Conservation (phyloP, 2,888 invertebrate genomes). For the Cremastinae sp. region DNA sequence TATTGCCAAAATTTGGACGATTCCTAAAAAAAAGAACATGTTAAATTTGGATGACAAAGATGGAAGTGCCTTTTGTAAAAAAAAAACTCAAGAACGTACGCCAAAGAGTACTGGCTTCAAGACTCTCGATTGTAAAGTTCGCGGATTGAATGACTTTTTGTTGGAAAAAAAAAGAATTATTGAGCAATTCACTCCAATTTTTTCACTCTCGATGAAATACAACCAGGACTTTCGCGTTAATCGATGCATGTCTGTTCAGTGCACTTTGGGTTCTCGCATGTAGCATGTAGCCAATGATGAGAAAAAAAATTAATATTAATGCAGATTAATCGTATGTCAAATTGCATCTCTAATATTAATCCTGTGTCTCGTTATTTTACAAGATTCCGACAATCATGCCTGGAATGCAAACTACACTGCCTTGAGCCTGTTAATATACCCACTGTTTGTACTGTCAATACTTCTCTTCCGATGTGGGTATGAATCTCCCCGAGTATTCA, state of each 20-base stretch:
- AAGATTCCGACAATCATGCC: constrained; percentile 77
- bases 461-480: constrained; percentile 70
- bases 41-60: background rate
- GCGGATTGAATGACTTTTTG: background rate
- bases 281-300: constrained; percentile 45
- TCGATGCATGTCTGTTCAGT: constrained; percentile 57
- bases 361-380: constrained; percentile 67
- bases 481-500: constrained; percentile 51
- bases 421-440: constrained; percentile 72
- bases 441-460: constrained; percentile 72
- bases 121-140: constrained; percentile 24
- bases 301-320: constrained; percentile 33
- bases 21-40: too few relatives aligned
- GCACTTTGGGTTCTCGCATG: constrained; percentile 58
- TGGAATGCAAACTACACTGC: constrained; percentile 78
- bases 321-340: constrained; percentile 29
- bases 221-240: constrained; percentile 55
- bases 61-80: background rate
- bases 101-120: constrained; percentile 53
- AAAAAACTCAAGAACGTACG: constrained; percentile 20
- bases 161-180: background rate
- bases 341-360: constrained; percentile 35
- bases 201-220: constrained; percentile 20
- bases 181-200: constrained; percentile 1
- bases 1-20: too few relatives aligned